These are phyloP conservation scores for Creontiades dilutus DNA, from an alignment of 2,888 invertebrate species.

Conservation along the genomic window DNA sequence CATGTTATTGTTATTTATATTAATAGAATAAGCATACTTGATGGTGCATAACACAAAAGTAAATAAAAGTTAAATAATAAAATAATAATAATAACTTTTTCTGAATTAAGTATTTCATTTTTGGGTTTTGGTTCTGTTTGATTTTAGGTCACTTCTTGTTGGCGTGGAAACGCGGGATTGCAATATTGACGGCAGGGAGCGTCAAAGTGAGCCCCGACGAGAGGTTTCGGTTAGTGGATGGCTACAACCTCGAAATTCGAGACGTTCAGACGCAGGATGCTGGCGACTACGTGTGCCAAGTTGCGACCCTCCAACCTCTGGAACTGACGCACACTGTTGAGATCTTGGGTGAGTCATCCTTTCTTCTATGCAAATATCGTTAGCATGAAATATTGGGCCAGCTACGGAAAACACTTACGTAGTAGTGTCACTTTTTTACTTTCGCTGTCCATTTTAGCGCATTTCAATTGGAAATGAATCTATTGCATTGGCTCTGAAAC, in stretches of 20 bases:
- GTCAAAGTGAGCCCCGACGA: constrained; percentile 84
- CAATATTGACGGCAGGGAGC: constrained; percentile 83
- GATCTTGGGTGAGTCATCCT: constrained; percentile 82
- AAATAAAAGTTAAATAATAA: too few relatives aligned
- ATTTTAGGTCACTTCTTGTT: constrained; percentile 82
- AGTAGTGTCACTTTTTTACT: too few relatives aligned
- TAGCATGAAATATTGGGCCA: too few relatives aligned
- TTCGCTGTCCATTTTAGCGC: too few relatives aligned
- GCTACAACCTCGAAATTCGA: constrained; percentile 84
- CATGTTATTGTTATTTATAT: too few relatives aligned
- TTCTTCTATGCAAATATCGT: neutral
- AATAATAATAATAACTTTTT: too few relatives aligned
- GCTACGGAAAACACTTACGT: too few relatives aligned
- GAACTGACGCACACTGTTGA: constrained; percentile 85
- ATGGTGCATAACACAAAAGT: too few relatives aligned
- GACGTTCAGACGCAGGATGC: constrained; percentile 84
- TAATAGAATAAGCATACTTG: too few relatives aligned
- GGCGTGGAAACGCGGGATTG: constrained; percentile 84
- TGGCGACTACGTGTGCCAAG: constrained; percentile 85
- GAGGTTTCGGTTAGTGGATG: constrained; percentile 82
- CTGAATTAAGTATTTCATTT: too few relatives aligned
- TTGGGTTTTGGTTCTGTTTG: constrained; percentile 68
- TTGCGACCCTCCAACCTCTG: constrained; percentile 83
- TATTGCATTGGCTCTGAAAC: too few relatives aligned
- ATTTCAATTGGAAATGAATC: too few relatives aligned